Evolutionary conservation across 2,113 vertebrate genomes (phyloP).

Genomic region (Nanorana parkeri): DNA sequence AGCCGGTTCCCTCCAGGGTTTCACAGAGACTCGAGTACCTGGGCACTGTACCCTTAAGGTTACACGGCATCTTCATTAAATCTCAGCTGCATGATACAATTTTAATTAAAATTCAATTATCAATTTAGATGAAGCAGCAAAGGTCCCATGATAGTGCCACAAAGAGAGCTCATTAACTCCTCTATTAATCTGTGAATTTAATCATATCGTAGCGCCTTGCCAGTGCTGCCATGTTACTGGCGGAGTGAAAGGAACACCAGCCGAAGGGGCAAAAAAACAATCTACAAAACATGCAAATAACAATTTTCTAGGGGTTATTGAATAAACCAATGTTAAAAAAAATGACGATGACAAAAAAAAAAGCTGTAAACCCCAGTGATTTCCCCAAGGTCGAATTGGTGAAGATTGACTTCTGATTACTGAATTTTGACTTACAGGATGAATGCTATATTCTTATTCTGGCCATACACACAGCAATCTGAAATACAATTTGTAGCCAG

Average conservation of each 20-base stretch:
- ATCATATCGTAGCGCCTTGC: neutral
- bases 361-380: too few species aligned
- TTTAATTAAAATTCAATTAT: conserved; percentile 47
- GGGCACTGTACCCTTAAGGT: conserved; percentile 2
- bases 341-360: too few species aligned
- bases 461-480: too few species aligned
- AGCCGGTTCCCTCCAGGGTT: neutral
- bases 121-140: conserved; percentile 12
- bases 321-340: too few species aligned
- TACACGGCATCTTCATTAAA: conserved; percentile 21
- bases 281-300: too few species aligned
- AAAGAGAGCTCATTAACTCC: conserved; percentile 20
- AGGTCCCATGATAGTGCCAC: conserved; percentile 5
- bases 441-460: too few species aligned
- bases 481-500: too few species aligned
- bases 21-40: neutral
- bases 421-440: too few species aligned
- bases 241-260: neutral
- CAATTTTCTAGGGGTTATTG: too few species aligned
- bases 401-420: too few species aligned
- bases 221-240: neutral
- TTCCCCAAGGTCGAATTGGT: too few species aligned
- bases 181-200: conserved; percentile 27
- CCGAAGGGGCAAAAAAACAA: too few species aligned
- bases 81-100: conserved; percentile 9